Base-by-base conservation (phyloP, 2,888 invertebrate species). In the Steinernema hermaphroditum region DNA sequence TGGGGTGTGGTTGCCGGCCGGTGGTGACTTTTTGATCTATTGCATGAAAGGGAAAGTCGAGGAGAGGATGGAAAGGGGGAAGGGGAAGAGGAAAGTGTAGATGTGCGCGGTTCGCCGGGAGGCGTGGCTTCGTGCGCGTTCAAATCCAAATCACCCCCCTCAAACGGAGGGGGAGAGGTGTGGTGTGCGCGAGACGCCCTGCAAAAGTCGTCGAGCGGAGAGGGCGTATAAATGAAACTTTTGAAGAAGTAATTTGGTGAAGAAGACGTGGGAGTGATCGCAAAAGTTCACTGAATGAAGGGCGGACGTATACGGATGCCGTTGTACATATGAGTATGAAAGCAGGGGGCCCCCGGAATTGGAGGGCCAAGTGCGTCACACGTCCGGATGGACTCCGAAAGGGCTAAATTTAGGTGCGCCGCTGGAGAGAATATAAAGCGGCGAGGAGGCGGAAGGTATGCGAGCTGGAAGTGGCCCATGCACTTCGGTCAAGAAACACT, bases 351-450 rank as follows among this genome's bases (percentile, higher is more conserved):
- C 24, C 6, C 12, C 50, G 50, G 16, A 62, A 62, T 62, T 62
- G 32, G 32, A 32, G 62, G 62, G 62, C 62, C 62, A 62, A 62
- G 32, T 62, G 32, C 62, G 62, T 62, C 62, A 62, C 62, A 32
- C 34, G 32, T 12, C 62, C 62, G 62, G 62, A 62, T 16, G 37
- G 37, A 32, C 32, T 24, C 27, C 6, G 19, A 32, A 29, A 32
- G 16, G 62, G 62, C 62, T 62, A 62, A 62, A 32, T 62, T 62
- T 62, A 62, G 62, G 29, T 8, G 22, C 1, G 37, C 12, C 37
- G 12, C 4, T 12, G 6, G 37, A 37, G 37, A 37, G 37, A 37
- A 4, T 37, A 37, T 37, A 37, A n/a, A n/a, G n/a, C n/a, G n/a
- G n/a, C n/a, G n/a, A n/a, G n/a, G 37, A 37, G 12, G 37, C 37